phyloP scores from a whole-genome alignment of 2,797 vertebrate genomes.

The Microctenopoma lineatum region DNA sequence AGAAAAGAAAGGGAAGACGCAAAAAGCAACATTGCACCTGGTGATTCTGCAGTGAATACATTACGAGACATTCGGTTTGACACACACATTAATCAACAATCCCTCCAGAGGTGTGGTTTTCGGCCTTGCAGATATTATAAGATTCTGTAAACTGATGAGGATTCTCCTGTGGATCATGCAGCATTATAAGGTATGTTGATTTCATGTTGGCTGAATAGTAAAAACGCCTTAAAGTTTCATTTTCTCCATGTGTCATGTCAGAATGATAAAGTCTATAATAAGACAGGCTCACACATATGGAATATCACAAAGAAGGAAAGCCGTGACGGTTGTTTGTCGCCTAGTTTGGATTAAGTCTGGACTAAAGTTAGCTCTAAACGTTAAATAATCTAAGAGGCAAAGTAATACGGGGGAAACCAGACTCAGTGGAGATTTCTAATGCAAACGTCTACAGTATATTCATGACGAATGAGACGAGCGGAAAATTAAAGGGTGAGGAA shows the following conservation, averaged over 20 bases:
- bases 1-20: slow-evolving; percentile 5
- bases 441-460: slow-evolving; percentile 2
- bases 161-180: neutral
- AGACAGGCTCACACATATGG: neutral
- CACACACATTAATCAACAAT: slow-evolving; percentile 1
- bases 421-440: neutral
- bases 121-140: neutral
- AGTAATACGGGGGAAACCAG: slow-evolving; percentile 1
- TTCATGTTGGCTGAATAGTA: neutral
- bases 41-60: neutral
- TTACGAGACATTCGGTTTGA: slow-evolving; percentile 12
- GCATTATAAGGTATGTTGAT: neutral
- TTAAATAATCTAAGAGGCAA: neutral
- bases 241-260: slow-evolving; percentile 2
- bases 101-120: neutral
- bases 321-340: neutral
- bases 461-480: neutral
- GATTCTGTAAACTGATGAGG: neutral
- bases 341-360: neutral
- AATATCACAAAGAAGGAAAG: neutral
- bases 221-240: neutral
- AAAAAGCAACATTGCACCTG: neutral
- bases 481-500: slow-evolving; percentile 16
- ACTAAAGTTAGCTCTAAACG: neutral
- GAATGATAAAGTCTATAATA: slow-evolving; percentile 4